Evolutionary conservation across 92 coral and sea anemone genomes (phyloP), one percentile per base, ranked within the genome.

Genomic region (Epizoanthus illoricatus): DNA sequence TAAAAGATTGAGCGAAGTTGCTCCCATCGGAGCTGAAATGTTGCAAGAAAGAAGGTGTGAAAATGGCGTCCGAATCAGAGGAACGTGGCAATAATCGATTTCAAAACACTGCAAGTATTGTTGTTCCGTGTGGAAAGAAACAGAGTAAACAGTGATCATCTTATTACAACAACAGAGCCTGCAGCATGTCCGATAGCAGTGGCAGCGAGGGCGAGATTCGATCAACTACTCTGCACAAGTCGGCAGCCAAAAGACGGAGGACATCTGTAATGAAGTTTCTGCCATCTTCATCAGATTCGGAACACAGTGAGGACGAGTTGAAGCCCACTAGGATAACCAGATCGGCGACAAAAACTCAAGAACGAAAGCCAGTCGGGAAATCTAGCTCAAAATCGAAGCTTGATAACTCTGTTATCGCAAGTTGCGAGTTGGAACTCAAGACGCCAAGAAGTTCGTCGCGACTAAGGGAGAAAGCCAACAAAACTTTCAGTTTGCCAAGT

Each of bases 371-470:
- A 52, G 11, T 23, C 0, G 40, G 23, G 13, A 61, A 62, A 39
- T 76, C 70, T 0, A 4, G 81, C 15, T n/a, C 33, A 41, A 21
- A 76, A 47, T 12, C 21, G 19, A 39, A 3, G 20, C 17, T 17
- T 62, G 70, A 76, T 0, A 18, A 76, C n/a, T 61, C 81, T 4
- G 12, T 45, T 21, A 4, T n/a, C 13, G 6, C 33, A 75, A 75
- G 33, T 54, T 41, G 15, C 16, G 69, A 41, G 10, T 18, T 19
- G 19, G 81, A 16, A 42, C 69, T 18, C 19, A 71, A 76, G 70
- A 87, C 91, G n/a, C 91, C 90, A 12, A 86, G 98, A 21, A 92
- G 95, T 59, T 95, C 98, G 8, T 91, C 90, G 16, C 68, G 98
- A 78, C 79, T 95, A 18, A 80, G 85, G 19, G 79, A 36, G 62